phyloP scores from a whole-genome alignment of 2,113 vertebrate species.

The Calidris pugnax region DNA sequence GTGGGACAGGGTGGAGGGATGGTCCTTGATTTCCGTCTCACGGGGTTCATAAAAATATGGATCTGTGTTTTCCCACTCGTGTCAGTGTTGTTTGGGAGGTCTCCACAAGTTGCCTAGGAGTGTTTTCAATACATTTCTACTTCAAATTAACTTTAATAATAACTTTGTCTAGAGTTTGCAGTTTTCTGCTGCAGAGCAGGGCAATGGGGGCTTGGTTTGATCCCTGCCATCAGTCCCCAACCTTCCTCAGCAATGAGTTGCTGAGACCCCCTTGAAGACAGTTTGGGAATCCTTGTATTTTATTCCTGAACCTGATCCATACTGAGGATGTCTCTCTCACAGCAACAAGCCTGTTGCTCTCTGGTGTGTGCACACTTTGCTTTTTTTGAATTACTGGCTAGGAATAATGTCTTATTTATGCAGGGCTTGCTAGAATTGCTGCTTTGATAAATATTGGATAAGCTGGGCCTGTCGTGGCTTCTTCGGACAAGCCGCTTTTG shows the following conservation, averaged over 20 bases:
- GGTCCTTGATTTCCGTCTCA: not conserved
- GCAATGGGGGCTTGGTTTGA: not conserved
- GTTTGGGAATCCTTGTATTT: not conserved
- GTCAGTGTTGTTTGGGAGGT: not conserved
- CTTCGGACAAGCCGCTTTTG: not conserved
- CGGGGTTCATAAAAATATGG: accelerated
- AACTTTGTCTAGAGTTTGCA: not conserved
- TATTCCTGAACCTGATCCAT: not conserved
- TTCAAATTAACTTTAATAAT: not conserved
- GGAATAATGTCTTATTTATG: not conserved
- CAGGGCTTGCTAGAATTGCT: accelerated
- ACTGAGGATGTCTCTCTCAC: not conserved
- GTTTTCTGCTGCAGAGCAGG: not conserved
- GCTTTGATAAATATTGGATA: not conserved
- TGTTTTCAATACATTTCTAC: not conserved
- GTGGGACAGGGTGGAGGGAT: not conserved
- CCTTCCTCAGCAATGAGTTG: not conserved
- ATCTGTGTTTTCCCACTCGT: not conserved
- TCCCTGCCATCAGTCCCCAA: not conserved
- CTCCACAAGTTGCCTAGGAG: not conserved
- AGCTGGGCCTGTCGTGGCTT: not conserved
- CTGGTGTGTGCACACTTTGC: not conserved
- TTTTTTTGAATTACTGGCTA: not conserved
- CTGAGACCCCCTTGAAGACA: not conserved
- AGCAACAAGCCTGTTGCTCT: not conserved